Evolutionary conservation across 1,140 invertebrate genomes (phyloP).

Genomic region (Drosophila gunungcola): DNA sequence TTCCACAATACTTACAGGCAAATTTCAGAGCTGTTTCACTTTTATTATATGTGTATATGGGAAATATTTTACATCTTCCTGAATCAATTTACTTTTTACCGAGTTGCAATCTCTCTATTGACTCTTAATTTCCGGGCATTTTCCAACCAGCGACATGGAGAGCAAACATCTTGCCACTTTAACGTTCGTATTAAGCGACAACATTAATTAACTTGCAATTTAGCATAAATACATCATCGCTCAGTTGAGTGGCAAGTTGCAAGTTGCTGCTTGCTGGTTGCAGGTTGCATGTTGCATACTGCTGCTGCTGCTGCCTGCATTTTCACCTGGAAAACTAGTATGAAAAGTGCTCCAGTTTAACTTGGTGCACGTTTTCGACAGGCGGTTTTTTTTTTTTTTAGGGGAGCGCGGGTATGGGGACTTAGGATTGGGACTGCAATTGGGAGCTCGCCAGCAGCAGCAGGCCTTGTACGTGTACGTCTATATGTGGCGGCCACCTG

Average conservation of each 20-base stretch:
- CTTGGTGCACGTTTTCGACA: constrained; percentile 75
- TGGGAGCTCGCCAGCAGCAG: constrained; percentile 20
- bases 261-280: constrained; percentile 13
- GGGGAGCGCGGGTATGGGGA: constrained; percentile 2
- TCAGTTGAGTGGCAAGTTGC: constrained; percentile 44
- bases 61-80: constrained; percentile 4
- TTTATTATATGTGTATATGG: too few relatives aligned
- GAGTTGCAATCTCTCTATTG: neutral
- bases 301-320: constrained; percentile 26
- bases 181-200: constrained; percentile 73
- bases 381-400: constrained; percentile 7
- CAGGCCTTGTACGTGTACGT: constrained; percentile 56
- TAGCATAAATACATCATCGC: constrained; percentile 82
- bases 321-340: constrained; percentile 77
- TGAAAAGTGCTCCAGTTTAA: constrained; percentile 82
- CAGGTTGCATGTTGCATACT: constrained; percentile 16
- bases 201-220: constrained; percentile 80
- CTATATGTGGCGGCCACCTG: constrained; percentile 59
- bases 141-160: constrained; percentile 38
- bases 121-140: constrained; percentile 56
- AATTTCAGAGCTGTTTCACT: too few relatives aligned
- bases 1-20: too few relatives aligned
- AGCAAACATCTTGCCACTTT: constrained; percentile 73
- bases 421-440: neutral
- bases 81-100: neutral